Evolutionary conservation across 1,140 invertebrate species (phyloP).

Genomic region (Battus philenor): DNA sequence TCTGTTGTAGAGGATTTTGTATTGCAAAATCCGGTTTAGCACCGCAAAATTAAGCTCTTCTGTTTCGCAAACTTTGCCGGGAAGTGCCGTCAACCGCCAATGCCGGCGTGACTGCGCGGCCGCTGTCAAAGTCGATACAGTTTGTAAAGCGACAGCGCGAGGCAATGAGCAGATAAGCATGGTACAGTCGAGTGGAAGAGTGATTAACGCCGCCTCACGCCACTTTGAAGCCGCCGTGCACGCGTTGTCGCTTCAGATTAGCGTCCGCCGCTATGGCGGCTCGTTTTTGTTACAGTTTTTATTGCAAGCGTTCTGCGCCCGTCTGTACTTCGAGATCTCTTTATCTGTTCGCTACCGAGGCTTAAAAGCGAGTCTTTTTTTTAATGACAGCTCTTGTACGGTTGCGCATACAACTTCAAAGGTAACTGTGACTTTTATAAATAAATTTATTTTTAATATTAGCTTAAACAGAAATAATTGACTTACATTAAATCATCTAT

Average conservation of each 20-base stretch:
- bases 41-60: too few relatives aligned
- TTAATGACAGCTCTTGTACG: too few relatives aligned
- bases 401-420: too few relatives aligned
- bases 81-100: not conserved
- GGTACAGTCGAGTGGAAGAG: constrained; percentile 55
- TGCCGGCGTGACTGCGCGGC: constrained; percentile 23
- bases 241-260: constrained; percentile 39
- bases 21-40: too few relatives aligned
- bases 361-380: not conserved
- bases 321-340: constrained; percentile 6
- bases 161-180: constrained; percentile 52
- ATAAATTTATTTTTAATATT: too few relatives aligned
- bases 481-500: too few relatives aligned
- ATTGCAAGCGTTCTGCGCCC: constrained; percentile 7
- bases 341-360: constrained; percentile 10
- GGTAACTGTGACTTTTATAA: too few relatives aligned
- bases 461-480: too few relatives aligned
- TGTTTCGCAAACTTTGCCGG: too few relatives aligned
- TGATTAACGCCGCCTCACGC: constrained; percentile 40
- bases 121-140: constrained; percentile 47
- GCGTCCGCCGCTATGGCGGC: constrained; percentile 24
- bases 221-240: constrained; percentile 33
- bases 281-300: constrained; percentile 26
- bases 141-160: constrained; percentile 33
- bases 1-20: too few relatives aligned